Evolutionary conservation across 2,113 vertebrate genomes (phyloP).

Genomic region (Xenopus laevis): DNA sequence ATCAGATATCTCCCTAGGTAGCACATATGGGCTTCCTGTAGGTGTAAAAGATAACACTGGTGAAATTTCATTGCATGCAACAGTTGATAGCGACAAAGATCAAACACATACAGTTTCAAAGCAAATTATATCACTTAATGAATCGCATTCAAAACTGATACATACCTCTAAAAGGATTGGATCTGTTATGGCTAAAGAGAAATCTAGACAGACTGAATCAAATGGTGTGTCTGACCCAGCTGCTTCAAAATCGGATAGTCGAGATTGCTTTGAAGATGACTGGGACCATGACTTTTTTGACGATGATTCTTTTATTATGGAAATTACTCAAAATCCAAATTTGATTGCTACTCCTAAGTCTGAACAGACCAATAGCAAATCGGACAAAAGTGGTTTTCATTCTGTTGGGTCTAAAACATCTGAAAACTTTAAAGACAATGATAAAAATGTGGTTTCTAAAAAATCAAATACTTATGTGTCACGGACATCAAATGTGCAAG

Average conservation of each 20-base stretch:
- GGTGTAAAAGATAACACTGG: slow-evolving; percentile 43
- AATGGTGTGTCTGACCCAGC: slow-evolving; percentile 24
- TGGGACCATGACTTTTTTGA: slow-evolving; percentile 75
- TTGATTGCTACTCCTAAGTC: slow-evolving; percentile 45
- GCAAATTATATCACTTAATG: neutral
- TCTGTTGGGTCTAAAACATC: slow-evolving; percentile 54
- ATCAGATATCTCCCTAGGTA: slow-evolving; percentile 49
- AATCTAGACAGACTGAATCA: neutral
- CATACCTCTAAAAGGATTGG: neutral
- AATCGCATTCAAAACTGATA: neutral
- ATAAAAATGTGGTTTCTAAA: slow-evolving; percentile 29
- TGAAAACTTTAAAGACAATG: slow-evolving; percentile 26
- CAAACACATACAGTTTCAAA: neutral
- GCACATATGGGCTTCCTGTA: neutral
- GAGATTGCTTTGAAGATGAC: slow-evolving; percentile 77
- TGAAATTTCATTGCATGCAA: neutral
- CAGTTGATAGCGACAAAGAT: neutral
- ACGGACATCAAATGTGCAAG: slow-evolving; percentile 44
- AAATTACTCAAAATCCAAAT: slow-evolving; percentile 70
- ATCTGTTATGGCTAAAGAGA: neutral
- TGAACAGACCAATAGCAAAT: slow-evolving; percentile 22
- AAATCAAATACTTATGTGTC: slow-evolving; percentile 47
- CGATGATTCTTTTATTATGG: slow-evolving; percentile 74
- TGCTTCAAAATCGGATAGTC: slow-evolving; percentile 25
- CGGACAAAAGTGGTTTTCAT: neutral